These are phyloP conservation scores for Podarcis muralis DNA, from an alignment of 2,113 vertebrate genomes.

Conservation along the genomic window DNA sequence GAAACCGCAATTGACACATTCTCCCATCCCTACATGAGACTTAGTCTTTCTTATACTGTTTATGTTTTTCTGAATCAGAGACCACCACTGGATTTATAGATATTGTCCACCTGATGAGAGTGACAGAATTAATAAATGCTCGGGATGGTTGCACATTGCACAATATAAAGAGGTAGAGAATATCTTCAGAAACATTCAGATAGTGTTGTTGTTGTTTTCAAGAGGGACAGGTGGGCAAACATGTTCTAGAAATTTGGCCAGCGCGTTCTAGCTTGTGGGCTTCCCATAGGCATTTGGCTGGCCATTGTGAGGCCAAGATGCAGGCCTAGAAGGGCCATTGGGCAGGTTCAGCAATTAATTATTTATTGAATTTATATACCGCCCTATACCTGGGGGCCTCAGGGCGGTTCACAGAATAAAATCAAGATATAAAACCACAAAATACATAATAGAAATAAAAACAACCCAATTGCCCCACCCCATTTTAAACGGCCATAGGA, in stretches of 20 bases:
- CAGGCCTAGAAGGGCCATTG: no score
- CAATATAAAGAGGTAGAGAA: constrained; percentile 9
- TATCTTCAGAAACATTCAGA: not conserved
- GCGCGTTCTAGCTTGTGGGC: not conserved
- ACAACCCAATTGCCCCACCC: no score
- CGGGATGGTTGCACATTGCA: constrained; percentile 6
- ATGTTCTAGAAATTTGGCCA: not conserved
- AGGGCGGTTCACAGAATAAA: no score
- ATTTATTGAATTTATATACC: no score
- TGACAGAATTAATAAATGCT: not conserved
- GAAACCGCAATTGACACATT: no score
- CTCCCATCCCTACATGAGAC: not conserved
- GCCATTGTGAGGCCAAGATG: no score
- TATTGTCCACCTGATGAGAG: not conserved
- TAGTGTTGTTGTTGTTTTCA: not conserved
- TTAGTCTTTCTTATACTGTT: constrained; percentile 12
- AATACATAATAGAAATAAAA: no score
- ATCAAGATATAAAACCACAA: no score
- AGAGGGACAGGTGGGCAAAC: not conserved
- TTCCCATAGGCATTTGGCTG: no score
- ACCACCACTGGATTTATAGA: not conserved
- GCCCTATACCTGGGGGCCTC: no score
- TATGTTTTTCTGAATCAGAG: not conserved
- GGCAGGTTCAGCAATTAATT: no score
- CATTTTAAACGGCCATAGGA: no score